Conservation (phyloP, 2,113 vertebrate genomes). For the Aspidoscelis tigris region DNA sequence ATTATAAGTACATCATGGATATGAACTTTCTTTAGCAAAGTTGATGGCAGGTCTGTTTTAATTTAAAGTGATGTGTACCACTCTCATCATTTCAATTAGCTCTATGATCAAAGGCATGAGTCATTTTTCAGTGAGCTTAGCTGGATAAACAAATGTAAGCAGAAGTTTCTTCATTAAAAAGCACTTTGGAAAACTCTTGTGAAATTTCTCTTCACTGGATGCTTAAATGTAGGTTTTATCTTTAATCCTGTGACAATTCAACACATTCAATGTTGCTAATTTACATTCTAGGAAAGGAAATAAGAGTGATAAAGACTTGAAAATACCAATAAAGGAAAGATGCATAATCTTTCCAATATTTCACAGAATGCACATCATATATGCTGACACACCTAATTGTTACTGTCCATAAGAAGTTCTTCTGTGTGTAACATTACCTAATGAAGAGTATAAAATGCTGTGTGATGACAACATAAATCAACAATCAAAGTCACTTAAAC, state of each 20-base stretch:
- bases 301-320: constrained; percentile 30
- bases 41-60: constrained; percentile 55
- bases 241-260: background rate
- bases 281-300: background rate
- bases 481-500: background rate
- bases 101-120: constrained; percentile 51
- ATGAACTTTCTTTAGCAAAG: constrained; percentile 45
- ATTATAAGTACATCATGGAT: constrained; percentile 43
- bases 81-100: constrained; percentile 43
- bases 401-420: background rate
- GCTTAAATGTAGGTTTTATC: constrained; percentile 20
- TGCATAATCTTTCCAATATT: constrained; percentile 10
- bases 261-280: background rate
- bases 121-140: background rate
- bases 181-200: constrained; percentile 29
- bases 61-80: constrained; percentile 39
- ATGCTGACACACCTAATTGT: background rate
- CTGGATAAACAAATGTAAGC: constrained; percentile 50
- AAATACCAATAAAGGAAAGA: background rate
- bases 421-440: accelerated
- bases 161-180: constrained; percentile 41
- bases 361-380: background rate
- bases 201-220: constrained; percentile 5
- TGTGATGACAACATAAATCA: background rate
- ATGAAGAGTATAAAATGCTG: background rate